phyloP scores from a whole-genome alignment of 2,113 vertebrate species.

The Alligator mississippiensis region DNA sequence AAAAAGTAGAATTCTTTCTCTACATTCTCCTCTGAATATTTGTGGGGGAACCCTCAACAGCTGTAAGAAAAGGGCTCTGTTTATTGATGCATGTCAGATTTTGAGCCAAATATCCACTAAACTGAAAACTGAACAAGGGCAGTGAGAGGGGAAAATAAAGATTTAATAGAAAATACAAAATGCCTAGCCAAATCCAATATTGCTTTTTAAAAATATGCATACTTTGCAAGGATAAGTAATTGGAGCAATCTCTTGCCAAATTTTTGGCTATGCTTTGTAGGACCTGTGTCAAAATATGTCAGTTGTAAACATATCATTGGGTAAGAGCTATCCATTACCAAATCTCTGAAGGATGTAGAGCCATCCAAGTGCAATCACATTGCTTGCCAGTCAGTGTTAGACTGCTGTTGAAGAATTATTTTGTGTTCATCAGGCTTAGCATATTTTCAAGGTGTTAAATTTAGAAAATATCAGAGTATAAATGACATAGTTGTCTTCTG shows the following conservation, averaged over 20 bases:
- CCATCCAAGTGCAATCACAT: not conserved
- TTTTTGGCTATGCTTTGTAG: not conserved
- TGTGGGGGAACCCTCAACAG: not conserved
- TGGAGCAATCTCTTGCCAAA: not conserved
- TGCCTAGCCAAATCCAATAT: not conserved
- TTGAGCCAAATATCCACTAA: not conserved
- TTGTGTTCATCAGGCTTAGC: not conserved
- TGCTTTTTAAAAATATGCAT: not conserved
- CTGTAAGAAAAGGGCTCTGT: not conserved
- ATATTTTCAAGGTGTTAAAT: not conserved
- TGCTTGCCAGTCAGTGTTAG: not conserved
- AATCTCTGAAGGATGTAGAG: rapidly evolving
- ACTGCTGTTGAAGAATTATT: not conserved
- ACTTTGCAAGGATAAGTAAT: not conserved
- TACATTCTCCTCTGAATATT: not conserved
- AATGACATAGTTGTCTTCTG: not conserved
- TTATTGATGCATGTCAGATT: not conserved
- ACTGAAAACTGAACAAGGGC: not conserved
- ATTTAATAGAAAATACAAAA: not conserved
- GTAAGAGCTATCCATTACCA: not conserved
- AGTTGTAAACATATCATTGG: rapidly evolving
- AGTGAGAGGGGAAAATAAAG: not conserved
- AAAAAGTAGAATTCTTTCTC: not conserved
- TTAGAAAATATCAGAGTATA: not conserved
- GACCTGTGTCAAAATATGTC: not conserved